phyloP scores from a whole-genome alignment of 37 sponge, comb jelly and placozoan species.

The Amphimedon queenslandica region DNA sequence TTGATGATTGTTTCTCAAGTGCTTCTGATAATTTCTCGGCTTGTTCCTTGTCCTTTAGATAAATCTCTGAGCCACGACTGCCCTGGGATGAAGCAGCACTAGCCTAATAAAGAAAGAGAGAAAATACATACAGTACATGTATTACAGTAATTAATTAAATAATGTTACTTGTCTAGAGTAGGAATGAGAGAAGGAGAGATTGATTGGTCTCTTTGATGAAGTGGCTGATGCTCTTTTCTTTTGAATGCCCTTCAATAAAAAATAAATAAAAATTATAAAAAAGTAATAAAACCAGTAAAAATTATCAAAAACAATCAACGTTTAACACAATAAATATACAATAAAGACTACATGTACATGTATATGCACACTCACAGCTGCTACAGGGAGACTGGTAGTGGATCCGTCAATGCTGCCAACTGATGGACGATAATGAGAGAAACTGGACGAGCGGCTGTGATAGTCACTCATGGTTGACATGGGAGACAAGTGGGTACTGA shows the following conservation, averaged over 20 bases:
- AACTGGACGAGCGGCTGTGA: background rate
- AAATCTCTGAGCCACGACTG: background rate
- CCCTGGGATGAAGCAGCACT: background rate
- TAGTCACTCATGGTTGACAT: background rate
- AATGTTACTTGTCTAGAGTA: slow-evolving; percentile 3
- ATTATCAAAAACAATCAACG: no score
- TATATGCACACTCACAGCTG: background rate
- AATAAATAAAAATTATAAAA: background rate
- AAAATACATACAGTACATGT: no score
- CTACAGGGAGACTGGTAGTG: background rate
- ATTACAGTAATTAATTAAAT: no score
- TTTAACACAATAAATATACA: no score
- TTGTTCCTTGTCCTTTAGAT: slow-evolving; percentile 7
- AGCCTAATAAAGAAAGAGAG: background rate
- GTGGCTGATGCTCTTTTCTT: background rate
- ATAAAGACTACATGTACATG: no score
- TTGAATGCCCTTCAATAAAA: background rate
- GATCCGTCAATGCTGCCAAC: background rate
- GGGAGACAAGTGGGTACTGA: background rate
- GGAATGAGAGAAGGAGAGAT: background rate
- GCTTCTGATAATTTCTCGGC: background rate
- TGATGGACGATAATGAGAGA: slow-evolving; percentile 4
- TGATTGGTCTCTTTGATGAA: background rate
- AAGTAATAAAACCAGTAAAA: no score
- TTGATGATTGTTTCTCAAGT: background rate